Conservation (phyloP, 2,113 vertebrate species). For the Neofelis nebulosa region DNA sequence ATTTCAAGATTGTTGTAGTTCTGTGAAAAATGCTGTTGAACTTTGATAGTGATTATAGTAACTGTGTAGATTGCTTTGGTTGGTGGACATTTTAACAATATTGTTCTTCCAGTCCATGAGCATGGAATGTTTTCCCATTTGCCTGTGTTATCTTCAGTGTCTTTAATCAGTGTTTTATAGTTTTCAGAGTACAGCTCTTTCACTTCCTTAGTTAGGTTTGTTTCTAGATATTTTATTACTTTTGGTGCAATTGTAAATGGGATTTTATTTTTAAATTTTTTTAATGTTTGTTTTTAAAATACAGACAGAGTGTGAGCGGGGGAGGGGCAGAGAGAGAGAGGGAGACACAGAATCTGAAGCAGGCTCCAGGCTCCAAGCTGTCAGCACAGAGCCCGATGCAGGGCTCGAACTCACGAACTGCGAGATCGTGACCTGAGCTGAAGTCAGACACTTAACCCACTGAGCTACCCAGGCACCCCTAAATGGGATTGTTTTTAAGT, state of each 20-base stretch:
- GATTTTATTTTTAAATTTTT: neutral
- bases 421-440: too few species aligned
- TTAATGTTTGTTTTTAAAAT: too few species aligned
- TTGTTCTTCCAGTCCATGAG: neutral
- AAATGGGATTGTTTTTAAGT: neutral
- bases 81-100: neutral
- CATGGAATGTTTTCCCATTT: neutral
- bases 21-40: neutral
- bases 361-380: too few species aligned
- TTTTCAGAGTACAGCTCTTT: neutral
- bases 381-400: too few species aligned
- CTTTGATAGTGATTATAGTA: neutral
- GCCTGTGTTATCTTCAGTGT: neutral
- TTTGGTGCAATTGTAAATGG: neutral
- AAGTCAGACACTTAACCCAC: too few species aligned
- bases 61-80: neutral
- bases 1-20: neutral
- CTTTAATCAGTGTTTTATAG: neutral
- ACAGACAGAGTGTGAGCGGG: too few species aligned
- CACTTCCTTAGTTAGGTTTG: neutral
- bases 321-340: too few species aligned
- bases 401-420: too few species aligned
- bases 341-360: too few species aligned
- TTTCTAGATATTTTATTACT: neutral
- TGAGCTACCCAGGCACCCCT: neutral